phyloP scores from a whole-genome alignment of 2,888 invertebrate genomes.

The Dyspetes luteomarginatus region DNA sequence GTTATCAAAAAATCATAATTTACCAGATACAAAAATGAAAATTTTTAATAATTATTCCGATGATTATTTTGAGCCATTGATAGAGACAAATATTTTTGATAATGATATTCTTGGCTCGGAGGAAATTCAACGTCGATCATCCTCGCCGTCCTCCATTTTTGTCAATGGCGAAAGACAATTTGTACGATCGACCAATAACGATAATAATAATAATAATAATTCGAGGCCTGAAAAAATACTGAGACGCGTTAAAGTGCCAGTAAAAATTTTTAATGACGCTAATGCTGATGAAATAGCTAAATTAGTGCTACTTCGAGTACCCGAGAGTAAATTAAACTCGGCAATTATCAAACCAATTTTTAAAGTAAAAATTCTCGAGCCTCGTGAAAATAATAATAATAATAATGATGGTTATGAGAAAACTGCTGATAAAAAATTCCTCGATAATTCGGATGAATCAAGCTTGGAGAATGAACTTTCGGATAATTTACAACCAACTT shows the following conservation, averaged over 20 bases:
- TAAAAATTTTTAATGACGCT: conserved; percentile 67
- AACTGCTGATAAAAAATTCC: conserved; percentile 27
- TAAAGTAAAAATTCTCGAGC: conserved; percentile 64
- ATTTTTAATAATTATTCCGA: background rate
- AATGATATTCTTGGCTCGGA: conserved; percentile 61
- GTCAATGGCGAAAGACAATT: background rate
- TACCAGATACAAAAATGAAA: background rate
- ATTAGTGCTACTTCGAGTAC: conserved; percentile 67
- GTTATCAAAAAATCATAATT: background rate
- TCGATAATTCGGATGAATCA: conserved; percentile 55
- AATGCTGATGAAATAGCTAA: conserved; percentile 60
- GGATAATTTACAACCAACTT: conserved; percentile 21
- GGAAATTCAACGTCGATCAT: conserved; percentile 52
- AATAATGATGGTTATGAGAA: background rate
- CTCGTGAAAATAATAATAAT: conserved; percentile 24
- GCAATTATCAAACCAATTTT: conserved; percentile 58
- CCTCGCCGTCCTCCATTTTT: conserved; percentile 17
- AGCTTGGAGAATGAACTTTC: conserved; percentile 66
- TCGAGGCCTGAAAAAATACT: conserved; percentile 13
- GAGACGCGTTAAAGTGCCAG: conserved; percentile 65
- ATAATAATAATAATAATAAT: background rate
- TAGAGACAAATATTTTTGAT: conserved; percentile 40
- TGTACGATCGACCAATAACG: conserved; percentile 1
- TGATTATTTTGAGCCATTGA: background rate
- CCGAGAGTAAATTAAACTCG: conserved; percentile 66